Evolutionary conservation across 2,113 vertebrate species (phyloP), one percentile per base, ranked within the genome.

Genomic region (Sceloporus tristichus): DNA sequence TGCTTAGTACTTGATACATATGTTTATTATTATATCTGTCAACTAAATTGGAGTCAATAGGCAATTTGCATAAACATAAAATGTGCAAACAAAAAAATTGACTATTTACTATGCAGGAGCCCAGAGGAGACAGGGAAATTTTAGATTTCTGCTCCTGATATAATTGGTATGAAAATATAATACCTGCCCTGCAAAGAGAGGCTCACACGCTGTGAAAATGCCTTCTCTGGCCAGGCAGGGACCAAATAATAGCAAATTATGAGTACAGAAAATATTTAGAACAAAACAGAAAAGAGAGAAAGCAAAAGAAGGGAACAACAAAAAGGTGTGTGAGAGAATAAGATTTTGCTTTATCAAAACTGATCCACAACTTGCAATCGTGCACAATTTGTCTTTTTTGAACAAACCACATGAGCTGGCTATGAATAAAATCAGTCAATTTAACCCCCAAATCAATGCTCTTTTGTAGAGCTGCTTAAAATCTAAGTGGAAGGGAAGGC

Each of bases 391-490:
- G 82, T 94, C 92, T 95, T 96, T 48, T 88, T 93, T 92, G 88
- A 95, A 93, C 91, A 91, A 85, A 89, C 88, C 66, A 18, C 92
- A 89, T 82, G 93, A 94, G 94, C 88, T 89, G 94, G 91, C 91
- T 90, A 95, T 91, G 93, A 95, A 94, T 94, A 94, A 95, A 97
- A 96, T 96, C 94, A 96, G 90, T 91, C 93, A 94, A 93, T 95
- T 95, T 95, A 95, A 95, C 94, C 95, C 92, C 86, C 94, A 96
- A 88, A 95, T 95, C 93, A 91, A 93, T 95, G 94, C 84, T 94
- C 91, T 94, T 96, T 95, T 95, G 92, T 95, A 93, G 90, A 91
- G 91, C 85, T 94, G 90, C 92, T 96, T 96, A 94, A 95, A 96
- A 92, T 94, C 89, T 95, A 94, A 95, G 93, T 94, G 91, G 92